phyloP scores from a whole-genome alignment of 2,888 invertebrate genomes.

The Torymus tubicola region DNA sequence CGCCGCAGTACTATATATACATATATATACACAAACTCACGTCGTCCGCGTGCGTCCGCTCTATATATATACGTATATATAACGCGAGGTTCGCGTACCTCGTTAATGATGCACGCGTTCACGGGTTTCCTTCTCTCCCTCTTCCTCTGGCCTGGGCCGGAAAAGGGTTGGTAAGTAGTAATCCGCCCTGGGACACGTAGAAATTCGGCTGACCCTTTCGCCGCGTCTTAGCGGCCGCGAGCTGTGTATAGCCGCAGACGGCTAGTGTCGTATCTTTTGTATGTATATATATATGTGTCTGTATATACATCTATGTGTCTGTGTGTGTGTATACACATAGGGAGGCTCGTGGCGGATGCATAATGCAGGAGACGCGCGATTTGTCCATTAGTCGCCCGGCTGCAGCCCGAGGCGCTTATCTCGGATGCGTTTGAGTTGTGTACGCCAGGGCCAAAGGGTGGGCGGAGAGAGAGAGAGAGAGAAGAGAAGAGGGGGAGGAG shows the following conservation, averaged over 20 bases:
- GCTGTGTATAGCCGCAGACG: not conserved
- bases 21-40: no score
- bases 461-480: not conserved
- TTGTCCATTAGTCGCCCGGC: conserved; percentile 17
- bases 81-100: no score
- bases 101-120: no score
- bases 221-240: conserved; percentile 14
- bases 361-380: conserved; percentile 19
- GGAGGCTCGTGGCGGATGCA: not conserved
- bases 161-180: not conserved
- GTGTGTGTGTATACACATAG: no score
- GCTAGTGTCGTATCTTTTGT: no score
- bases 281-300: no score
- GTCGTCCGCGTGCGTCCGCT: no score
- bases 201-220: not conserved
- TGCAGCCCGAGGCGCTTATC: conserved; percentile 2
- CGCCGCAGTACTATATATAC: no score
- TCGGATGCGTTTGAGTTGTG: not conserved
- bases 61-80: no score
- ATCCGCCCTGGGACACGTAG: not conserved
- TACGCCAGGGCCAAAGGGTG: not conserved
- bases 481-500: no score
- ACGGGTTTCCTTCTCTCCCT: no score
- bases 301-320: no score
- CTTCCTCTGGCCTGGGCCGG: not conserved